phyloP scores from a whole-genome alignment of 2,113 vertebrate genomes.

The Lanius ludovicianus region DNA sequence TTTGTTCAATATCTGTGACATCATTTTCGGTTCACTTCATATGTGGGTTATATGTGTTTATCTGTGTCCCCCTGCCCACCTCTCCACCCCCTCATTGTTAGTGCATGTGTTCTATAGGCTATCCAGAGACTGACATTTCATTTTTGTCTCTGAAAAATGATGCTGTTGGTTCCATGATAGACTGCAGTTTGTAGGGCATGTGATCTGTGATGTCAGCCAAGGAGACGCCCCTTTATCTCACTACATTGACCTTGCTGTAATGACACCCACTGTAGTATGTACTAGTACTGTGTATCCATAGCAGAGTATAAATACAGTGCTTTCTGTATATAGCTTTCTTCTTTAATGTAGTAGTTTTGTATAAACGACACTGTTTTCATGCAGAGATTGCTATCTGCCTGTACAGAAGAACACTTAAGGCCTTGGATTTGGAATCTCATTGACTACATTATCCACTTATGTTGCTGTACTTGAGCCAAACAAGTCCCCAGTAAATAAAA shows the following conservation, averaged over 20 bases:
- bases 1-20: conserved; percentile 34
- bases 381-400: neutral
- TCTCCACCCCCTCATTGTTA: neutral
- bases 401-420: neutral
- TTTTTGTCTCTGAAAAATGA: neutral
- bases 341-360: neutral
- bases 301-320: neutral
- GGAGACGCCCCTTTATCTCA: neutral
- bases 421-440: neutral
- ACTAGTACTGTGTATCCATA: neutral
- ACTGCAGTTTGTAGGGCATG: neutral
- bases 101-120: neutral
- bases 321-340: neutral
- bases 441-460: neutral
- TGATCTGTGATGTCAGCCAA: neutral
- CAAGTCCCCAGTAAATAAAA: neutral
- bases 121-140: neutral
- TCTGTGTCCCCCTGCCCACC: neutral
- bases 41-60: conserved; percentile 38
- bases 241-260: neutral
- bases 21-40: conserved; percentile 53
- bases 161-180: neutral
- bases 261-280: neutral
- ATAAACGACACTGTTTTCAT: neutral
- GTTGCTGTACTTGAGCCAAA: neutral